These are phyloP conservation scores for Pycnonotus jocosus DNA, from an alignment of 2,113 vertebrate species.

Conservation along the genomic window DNA sequence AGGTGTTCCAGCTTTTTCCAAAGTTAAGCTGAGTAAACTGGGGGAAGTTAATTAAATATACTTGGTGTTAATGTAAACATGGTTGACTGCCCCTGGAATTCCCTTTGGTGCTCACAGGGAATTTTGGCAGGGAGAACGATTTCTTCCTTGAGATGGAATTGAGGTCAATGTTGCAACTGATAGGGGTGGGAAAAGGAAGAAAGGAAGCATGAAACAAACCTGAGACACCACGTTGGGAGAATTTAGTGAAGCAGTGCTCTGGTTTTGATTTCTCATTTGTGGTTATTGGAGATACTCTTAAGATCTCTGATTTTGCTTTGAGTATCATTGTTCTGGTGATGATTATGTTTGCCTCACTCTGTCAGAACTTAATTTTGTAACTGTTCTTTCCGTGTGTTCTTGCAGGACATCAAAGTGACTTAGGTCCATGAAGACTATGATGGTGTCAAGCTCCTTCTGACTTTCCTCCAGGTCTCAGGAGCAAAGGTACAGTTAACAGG, in stretches of 20 bases:
- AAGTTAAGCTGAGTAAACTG: neutral
- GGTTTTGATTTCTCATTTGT: neutral
- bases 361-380: neutral
- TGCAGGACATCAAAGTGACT: constrained; percentile 20
- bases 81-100: neutral
- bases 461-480: neutral
- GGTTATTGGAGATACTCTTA: neutral
- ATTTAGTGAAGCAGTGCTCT: neutral
- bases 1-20: neutral
- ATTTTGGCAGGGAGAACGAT: neutral
- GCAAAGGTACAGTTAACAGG: neutral
- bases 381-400: neutral
- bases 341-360: neutral
- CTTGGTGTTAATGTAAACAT: neutral
- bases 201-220: neutral
- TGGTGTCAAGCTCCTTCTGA: neutral
- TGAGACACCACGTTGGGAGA: neutral
- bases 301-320: neutral
- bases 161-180: neutral
- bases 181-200: neutral
- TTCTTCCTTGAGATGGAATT: neutral
- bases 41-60: neutral
- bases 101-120: neutral
- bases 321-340: neutral
- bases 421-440: neutral